phyloP scores from a whole-genome alignment of 2,888 invertebrate genomes.

The Steinernema hermaphroditum region DNA sequence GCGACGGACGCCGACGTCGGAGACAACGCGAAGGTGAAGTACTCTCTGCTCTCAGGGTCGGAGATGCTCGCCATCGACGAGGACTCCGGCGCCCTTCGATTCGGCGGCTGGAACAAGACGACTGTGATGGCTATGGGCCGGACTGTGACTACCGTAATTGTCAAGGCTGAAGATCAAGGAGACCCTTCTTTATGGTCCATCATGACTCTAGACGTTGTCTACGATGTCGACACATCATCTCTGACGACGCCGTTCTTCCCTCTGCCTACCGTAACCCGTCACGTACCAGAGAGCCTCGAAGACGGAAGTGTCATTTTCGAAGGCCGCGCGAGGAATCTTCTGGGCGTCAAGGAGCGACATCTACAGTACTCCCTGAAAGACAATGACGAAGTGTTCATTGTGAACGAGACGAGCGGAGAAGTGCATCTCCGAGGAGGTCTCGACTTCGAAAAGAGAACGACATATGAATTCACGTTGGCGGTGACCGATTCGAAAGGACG shows the following conservation, averaged over 20 bases:
- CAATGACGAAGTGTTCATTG: constrained; percentile 44
- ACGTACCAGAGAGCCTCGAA: constrained; percentile 37
- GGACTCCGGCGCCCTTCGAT: constrained; percentile 32
- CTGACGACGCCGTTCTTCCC: constrained; percentile 42
- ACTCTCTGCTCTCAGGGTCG: constrained; percentile 73
- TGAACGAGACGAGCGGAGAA: constrained; percentile 44
- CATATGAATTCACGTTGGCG: constrained; percentile 70
- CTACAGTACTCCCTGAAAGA: constrained; percentile 38
- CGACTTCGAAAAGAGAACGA: constrained; percentile 41
- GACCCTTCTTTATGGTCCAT: constrained; percentile 34
- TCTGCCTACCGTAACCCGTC: constrained; percentile 38
- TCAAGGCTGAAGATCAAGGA: constrained; percentile 40
- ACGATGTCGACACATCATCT: constrained; percentile 39
- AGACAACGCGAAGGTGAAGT: constrained; percentile 68
- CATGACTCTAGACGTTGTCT: constrained; percentile 23
- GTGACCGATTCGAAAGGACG: constrained; percentile 82
- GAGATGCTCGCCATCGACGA: constrained; percentile 32
- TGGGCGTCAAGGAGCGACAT: neutral
- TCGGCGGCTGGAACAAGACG: constrained; percentile 33
- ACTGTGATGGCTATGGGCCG: constrained; percentile 1
- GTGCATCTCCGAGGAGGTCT: constrained; percentile 33
- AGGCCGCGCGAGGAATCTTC: constrained; percentile 36
- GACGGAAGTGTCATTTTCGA: constrained; percentile 34
- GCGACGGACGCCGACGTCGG: constrained; percentile 80
- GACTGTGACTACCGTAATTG: constrained; percentile 34